phyloP scores from a whole-genome alignment of 1,140 invertebrate species.

The Teleopsis dalmanni region DNA sequence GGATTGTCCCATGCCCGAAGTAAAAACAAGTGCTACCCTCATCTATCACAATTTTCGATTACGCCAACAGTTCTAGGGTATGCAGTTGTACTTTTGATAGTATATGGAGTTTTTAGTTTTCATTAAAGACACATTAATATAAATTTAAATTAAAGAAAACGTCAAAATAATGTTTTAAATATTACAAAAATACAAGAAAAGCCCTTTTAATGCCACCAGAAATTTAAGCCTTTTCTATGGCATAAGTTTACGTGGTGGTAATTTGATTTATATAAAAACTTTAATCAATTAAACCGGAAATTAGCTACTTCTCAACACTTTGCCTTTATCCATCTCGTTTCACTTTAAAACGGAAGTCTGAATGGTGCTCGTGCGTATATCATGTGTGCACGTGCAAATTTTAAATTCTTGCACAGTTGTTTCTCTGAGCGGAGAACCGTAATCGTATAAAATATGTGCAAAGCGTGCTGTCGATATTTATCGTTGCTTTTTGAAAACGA shows the following conservation, averaged over 20 bases:
- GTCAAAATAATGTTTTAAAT: conserved; percentile 1
- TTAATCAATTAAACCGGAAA: conserved; percentile 12
- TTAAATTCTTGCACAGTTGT: neutral
- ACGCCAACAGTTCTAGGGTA: neutral
- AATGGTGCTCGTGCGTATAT: conserved; percentile 3
- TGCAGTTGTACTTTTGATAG: conserved; percentile 24
- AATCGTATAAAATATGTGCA: conserved; percentile 33
- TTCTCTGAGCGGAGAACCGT: neutral
- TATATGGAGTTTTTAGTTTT: conserved; percentile 44
- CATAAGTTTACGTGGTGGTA: no score
- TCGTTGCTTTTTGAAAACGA: conserved; percentile 15
- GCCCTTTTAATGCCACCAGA: no score
- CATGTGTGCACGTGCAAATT: conserved; percentile 11
- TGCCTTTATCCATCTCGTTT: neutral
- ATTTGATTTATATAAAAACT: conserved; percentile 12
- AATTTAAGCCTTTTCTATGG: no score
- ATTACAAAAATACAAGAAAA: neutral
- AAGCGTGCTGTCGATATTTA: conserved; percentile 40
- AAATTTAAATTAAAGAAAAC: conserved; percentile 2
- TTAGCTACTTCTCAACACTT: conserved; percentile 2
- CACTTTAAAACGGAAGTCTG: conserved; percentile 12
- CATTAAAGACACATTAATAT: conserved; percentile 21
- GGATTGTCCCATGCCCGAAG: neutral
- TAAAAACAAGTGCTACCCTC: conserved; percentile 20
- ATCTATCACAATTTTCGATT: conserved; percentile 40